Percentiles rank a stretch among this genome's conserved stretches.
phyloP scores from a whole-genome alignment of 2,113 vertebrate genomes.

The Tricholaema leucomelas region DNA sequence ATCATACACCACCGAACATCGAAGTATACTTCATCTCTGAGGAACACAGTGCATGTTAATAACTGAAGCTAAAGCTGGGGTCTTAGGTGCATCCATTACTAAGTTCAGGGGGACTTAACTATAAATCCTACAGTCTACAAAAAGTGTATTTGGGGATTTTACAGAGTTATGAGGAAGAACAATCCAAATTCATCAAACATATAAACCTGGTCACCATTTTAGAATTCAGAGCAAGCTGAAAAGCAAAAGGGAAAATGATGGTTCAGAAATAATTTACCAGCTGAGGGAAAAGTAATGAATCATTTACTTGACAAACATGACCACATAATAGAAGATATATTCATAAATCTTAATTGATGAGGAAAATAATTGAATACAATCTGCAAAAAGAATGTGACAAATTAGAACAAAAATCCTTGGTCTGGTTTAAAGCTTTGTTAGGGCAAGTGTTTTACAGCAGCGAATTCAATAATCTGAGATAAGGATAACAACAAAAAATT shows the following conservation, averaged over 20 bases:
- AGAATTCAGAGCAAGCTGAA: background rate
- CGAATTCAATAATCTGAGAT: background rate
- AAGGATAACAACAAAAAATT: background rate
- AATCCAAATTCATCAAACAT: background rate
- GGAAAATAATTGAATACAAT: conserved; percentile 27
- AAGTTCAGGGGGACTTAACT: background rate
- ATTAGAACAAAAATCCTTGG: background rate
- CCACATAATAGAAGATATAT: conserved; percentile 14
- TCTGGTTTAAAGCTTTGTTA: background rate
- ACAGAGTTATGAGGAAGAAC: background rate
- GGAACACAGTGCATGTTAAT: background rate
- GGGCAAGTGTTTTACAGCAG: background rate
- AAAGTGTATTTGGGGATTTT: background rate
- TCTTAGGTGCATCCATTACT: background rate
- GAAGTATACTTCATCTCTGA: background rate
- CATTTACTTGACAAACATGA: conserved; percentile 39
- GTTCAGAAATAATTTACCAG: conserved; percentile 38
- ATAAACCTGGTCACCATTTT: background rate
- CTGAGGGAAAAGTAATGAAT: conserved; percentile 32
- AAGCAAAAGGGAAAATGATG: conserved; percentile 21
- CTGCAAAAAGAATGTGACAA: background rate
- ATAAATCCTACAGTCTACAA: background rate
- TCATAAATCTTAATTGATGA: conserved; percentile 47
- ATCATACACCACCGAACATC: background rate
- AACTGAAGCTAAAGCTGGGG: background rate